Percentiles rank a stretch among this genome's conserved stretches.
Evolutionary conservation across 2,113 vertebrate species (phyloP).

Genomic region (Sapayoa aenigma): DNA sequence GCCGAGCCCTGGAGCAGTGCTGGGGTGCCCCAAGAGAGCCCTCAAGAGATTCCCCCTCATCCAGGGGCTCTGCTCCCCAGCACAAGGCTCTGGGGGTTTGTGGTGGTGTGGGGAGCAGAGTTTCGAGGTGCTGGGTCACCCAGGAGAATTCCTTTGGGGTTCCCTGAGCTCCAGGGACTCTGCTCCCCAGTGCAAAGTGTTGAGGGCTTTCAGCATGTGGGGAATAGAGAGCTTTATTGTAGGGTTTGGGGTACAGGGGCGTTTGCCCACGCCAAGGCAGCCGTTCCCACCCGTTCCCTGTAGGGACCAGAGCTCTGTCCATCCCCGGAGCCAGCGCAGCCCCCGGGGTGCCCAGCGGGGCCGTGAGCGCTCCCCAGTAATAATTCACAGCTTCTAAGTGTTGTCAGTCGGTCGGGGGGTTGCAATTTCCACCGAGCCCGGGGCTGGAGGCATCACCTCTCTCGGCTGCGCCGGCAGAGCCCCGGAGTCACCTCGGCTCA

Average conservation of each 20-base stretch:
- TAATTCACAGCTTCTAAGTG: background rate
- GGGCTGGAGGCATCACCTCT: background rate
- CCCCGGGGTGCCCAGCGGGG: background rate
- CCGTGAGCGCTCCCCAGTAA: accelerated
- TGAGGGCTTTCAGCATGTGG: accelerated
- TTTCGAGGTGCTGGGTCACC: background rate
- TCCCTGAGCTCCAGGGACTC: background rate
- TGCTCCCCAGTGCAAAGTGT: accelerated
- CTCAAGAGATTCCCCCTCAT: background rate
- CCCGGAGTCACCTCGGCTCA: background rate
- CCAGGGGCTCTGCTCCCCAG: background rate
- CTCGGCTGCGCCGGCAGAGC: background rate
- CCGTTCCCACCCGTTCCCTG: accelerated
- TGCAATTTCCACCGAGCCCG: background rate
- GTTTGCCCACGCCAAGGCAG: background rate
- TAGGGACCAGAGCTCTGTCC: accelerated
- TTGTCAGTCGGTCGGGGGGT: background rate
- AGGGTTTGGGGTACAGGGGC: background rate
- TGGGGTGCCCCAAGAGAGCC: background rate
- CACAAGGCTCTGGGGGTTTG: background rate
- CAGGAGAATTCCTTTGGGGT: background rate
- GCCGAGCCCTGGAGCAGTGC: accelerated
- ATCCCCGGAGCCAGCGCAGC: accelerated
- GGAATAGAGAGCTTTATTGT: background rate
- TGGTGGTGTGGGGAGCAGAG: background rate